Evolutionary conservation across 2,888 invertebrate genomes (phyloP), one percentile per base, ranked within the genome.

Genomic region (Lutraria lutraria): DNA sequence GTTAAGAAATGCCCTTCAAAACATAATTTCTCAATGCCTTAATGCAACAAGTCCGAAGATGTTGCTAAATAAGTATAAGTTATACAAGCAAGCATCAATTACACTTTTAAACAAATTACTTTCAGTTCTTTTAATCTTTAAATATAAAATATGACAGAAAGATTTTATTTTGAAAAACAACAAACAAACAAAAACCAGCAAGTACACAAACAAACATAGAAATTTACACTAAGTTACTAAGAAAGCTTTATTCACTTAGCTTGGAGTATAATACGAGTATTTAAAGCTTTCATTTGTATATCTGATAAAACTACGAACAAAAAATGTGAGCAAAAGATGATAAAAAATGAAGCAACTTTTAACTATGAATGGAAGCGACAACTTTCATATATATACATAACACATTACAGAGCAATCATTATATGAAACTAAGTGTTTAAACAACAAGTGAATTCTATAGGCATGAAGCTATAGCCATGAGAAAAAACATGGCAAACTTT

Each of bases 241-340:
- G 25, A 68, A 68, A 68, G 12, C 25, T 25, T 25, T 25, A 34
- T n/a, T n/a, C n/a, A 76, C 0, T 34, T 19, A 34, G 13, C 76
- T 76, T 76, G 2, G 31, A 76, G 76, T 76, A 19, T 34, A 15
- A 31, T 31, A 16, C 76, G 31, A 76, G 76, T 34, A 76, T 76
- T 76, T 31, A 76, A 76, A 76, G 76, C 76, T 16, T 76, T 16
- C 19, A 19, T 31, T 34, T 25, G 31, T 76, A 76, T 76, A 76
- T 76, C 76, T 76, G 76, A 76, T 76, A 34, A 15, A 76, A 76
- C 76, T 76, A 76, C 76, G 76, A 76, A 34, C 16, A 76, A 31
- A 76, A 72, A 76, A 68, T 6, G 76, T 76, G 76, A 76, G 76
- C 76, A 76, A 72, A 72, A 29, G 29, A 72, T 34, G 34, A 34